phyloP scores from a whole-genome alignment of 1,140 invertebrate species.

The Conus ventricosus region DNA sequence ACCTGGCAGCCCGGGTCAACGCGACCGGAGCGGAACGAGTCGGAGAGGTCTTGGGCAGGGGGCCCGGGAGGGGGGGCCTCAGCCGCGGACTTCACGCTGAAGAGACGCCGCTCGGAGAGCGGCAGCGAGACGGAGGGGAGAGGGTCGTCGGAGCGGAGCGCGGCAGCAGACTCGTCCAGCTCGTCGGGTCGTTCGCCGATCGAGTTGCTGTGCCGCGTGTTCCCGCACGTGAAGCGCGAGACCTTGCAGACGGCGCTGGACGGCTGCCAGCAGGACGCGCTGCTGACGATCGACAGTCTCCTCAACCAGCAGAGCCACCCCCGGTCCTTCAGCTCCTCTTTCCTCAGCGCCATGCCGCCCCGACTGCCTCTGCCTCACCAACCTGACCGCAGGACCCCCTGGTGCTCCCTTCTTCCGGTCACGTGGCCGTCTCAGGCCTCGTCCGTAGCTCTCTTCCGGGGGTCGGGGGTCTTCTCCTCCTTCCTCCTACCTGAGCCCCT shows the following conservation, averaged over 20 bases:
- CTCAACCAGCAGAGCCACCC: constrained; percentile 54
- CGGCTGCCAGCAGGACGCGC: constrained; percentile 86
- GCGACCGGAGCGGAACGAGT: constrained; percentile 4
- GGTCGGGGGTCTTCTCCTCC: not conserved
- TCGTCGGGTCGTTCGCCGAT: constrained; percentile 77
- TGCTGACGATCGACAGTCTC: constrained; percentile 90
- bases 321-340: not conserved
- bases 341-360: constrained; percentile 18
- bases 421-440: constrained; percentile 3
- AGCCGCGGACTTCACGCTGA: constrained; percentile 6
- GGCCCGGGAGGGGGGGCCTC: not conserved
- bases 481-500: constrained; percentile 40
- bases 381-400: not conserved
- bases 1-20: not conserved
- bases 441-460: not conserved
- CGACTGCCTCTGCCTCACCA: constrained; percentile 16
- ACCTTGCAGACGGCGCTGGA: constrained; percentile 89
- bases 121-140: not conserved
- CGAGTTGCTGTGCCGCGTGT: constrained; percentile 86
- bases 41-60: not conserved
- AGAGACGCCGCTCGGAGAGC: not conserved
- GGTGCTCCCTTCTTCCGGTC: not conserved
- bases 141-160: no score
- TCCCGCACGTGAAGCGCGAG: constrained; percentile 87
- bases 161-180: constrained; percentile 1